phyloP scores from a whole-genome alignment of 2,113 vertebrate genomes.

The Cynoglossus semilaevis region DNA sequence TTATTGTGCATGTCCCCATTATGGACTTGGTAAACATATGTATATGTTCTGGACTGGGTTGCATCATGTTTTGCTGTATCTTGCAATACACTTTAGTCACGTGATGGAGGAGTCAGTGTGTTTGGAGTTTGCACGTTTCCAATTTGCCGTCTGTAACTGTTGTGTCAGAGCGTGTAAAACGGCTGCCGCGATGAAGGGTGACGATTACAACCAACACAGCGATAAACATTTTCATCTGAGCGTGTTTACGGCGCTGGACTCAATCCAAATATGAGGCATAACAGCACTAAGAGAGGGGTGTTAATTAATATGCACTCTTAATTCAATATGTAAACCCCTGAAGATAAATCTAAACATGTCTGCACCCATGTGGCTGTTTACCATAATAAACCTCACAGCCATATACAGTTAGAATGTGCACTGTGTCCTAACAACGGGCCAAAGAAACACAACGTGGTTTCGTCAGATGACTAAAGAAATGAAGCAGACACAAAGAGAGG shows the following conservation, averaged over 20 bases:
- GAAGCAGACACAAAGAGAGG: conserved; percentile 19
- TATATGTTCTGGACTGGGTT: no score
- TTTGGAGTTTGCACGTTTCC: conserved; percentile 2
- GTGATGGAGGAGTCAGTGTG: neutral
- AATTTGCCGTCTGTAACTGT: conserved; percentile 34
- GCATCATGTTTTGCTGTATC: no score
- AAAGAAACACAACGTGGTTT: conserved; percentile 5
- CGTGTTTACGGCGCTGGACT: conserved; percentile 54
- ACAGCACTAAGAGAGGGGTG: conserved; percentile 41
- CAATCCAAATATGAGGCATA: conserved; percentile 51
- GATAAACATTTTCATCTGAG: conserved; percentile 62
- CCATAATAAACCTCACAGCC: conserved; percentile 36
- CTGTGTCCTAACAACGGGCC: conserved; percentile 5
- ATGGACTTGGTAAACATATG: no score
- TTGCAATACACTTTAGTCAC: neutral
- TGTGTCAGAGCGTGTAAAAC: conserved; percentile 48
- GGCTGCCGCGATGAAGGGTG: conserved; percentile 50
- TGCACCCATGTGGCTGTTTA: conserved; percentile 35
- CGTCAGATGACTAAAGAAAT: conserved; percentile 23
- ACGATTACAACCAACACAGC: conserved; percentile 57
- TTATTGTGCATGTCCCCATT: no score
- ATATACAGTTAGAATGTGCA: conserved; percentile 17
- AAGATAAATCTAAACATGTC: conserved; percentile 55
- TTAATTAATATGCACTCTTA: conserved; percentile 58
- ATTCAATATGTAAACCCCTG: conserved; percentile 55